A percentile compares a stretch with the other conserved stretches of the same genome.
These are phyloP conservation scores for Tetraneura akinire DNA, from an alignment of 1,140 invertebrate species.

Conservation along the genomic window DNA sequence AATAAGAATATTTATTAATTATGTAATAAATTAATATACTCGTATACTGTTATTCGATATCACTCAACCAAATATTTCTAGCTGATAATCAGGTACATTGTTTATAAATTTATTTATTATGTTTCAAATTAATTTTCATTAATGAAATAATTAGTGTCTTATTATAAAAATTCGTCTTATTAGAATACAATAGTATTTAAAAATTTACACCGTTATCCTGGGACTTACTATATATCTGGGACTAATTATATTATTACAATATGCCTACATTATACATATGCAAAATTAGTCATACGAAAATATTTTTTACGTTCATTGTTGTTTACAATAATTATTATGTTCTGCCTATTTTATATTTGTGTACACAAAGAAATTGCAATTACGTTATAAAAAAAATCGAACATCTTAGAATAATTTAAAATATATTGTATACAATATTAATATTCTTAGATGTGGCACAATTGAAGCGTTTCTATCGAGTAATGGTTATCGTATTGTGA, in stretches of 20 bases:
- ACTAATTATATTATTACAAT: neutral
- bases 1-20: too few relatives aligned
- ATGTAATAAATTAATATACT: neutral
- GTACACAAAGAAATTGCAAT: neutral
- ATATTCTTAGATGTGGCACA: neutral
- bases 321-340: neutral
- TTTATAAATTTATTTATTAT: neutral
- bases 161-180: too few relatives aligned
- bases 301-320: neutral
- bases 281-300: slow-evolving; percentile 18
- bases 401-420: neutral
- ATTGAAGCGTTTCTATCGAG: neutral
- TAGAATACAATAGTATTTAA: too few relatives aligned
- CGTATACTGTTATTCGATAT: neutral
- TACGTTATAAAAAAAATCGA: neutral
- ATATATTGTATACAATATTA: neutral
- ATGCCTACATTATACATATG: too few relatives aligned
- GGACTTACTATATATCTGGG: too few relatives aligned
- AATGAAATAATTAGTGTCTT: too few relatives aligned
- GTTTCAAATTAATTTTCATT: neutral
- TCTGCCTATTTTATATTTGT: neutral
- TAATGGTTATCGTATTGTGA: neutral
- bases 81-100: slow-evolving; percentile 24
- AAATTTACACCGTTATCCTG: too few relatives aligned
- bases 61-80: neutral